These are phyloP conservation scores for Carassius auratus DNA, from an alignment of 2,113 vertebrate species.

Conservation along the genomic window DNA sequence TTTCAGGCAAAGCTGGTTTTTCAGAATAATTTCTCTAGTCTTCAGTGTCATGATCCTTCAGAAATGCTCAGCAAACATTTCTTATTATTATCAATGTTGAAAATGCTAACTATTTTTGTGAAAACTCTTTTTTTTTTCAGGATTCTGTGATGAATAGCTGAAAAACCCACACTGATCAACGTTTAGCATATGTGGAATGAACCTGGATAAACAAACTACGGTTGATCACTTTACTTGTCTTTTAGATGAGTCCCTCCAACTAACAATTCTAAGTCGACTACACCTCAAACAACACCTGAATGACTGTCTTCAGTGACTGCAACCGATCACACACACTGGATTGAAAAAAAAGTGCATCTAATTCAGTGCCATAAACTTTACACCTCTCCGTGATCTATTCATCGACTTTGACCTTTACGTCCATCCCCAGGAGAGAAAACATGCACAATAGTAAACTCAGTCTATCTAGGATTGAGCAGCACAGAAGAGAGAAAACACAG, in stretches of 20 bases:
- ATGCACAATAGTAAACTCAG: background rate
- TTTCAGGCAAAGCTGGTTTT: too few relatives aligned
- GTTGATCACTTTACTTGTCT: too few relatives aligned
- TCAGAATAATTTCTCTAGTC: background rate
- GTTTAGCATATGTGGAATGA: background rate
- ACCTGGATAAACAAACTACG: background rate
- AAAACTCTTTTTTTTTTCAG: too few relatives aligned
- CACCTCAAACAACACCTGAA: background rate
- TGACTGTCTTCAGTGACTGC: background rate
- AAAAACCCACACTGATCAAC: too few relatives aligned
- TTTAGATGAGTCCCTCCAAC: too few relatives aligned
- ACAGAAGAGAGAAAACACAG: background rate
- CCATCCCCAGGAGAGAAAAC: background rate
- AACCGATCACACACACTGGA: background rate
- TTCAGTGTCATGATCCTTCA: background rate
- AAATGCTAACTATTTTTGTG: background rate
- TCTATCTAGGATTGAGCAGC: background rate
- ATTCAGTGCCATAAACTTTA: constrained; percentile 1
- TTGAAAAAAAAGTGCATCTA: background rate
- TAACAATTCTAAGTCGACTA: too few relatives aligned
- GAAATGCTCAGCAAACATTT: background rate
- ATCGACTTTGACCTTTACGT: constrained; percentile 22
- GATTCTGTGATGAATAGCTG: too few relatives aligned
- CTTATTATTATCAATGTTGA: background rate
- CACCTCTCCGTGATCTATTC: background rate